Base-by-base conservation (phyloP, 1,140 invertebrate species). In the Chironomus tepperi region DNA sequence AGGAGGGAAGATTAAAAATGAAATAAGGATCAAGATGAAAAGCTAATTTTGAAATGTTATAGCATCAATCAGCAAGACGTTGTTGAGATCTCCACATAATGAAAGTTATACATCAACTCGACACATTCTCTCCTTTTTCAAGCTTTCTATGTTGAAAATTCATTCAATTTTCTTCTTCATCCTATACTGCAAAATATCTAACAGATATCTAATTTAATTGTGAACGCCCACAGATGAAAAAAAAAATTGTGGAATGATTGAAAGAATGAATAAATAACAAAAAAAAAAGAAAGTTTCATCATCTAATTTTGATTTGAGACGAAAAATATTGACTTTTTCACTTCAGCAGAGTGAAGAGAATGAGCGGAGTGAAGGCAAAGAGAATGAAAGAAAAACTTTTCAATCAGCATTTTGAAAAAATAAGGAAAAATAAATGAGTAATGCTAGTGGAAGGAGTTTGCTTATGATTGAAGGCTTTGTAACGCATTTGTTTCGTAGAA, bases 311-410 rank as follows among this genome's bases (percentile, higher is more conserved):
- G 47, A 57, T 57, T 57, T 15, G 12, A 57, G 47, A 57, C 47
- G 47, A 57, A 57, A 57, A 57, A 57, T 57, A 57, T 57, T 57
- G 47, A 57, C 47, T 57, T 57, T 57, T 57, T 57, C 47, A 57
- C 47, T 57, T 57, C 47, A 57, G 9, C 8, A 3, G 15, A 47
- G 24, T 34, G 24, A 34, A 34, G 24, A 2, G 24, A 34, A 34
- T 5, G 24, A 34, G 24, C 8, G 8, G 15, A 47, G 8, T 3
- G 9, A 47, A 47, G 43, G 8, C 43, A 47, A 57, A 57, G n/a
- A 57, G 3, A 6, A 7, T 43, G 43, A 47, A 47, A 15, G 15
- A n/a, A 15, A 12, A 57, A 57, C 47, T 57, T 57, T 57, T 57
- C 47, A 57, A 57, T 57, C 47, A 57, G 47, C 47, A 57, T n/a